These are phyloP conservation scores for Solenodon paradoxus DNA, from an alignment of 2,113 vertebrate species.

Conservation along the genomic window DNA sequence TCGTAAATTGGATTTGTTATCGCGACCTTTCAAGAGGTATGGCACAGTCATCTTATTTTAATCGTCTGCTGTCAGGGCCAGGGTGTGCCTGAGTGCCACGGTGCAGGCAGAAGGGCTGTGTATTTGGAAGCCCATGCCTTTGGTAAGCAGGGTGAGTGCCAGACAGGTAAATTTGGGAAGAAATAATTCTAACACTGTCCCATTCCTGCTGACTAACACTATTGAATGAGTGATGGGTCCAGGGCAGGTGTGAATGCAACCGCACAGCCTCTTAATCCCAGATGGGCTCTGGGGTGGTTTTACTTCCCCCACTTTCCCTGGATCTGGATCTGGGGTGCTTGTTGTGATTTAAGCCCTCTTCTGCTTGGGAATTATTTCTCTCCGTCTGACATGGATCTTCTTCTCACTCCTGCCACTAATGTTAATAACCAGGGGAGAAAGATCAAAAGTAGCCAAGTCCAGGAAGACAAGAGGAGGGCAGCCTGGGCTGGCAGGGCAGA, in stretches of 20 bases:
- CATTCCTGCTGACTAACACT: neutral
- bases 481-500: slow-evolving; percentile 44
- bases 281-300: neutral
- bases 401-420: slow-evolving; percentile 71
- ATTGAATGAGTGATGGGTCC: neutral
- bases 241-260: neutral
- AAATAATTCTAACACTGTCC: neutral
- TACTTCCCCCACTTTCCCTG: neutral
- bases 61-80: neutral
- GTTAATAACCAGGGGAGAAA: slow-evolving; percentile 77
- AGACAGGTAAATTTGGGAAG: neutral
- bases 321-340: neutral
- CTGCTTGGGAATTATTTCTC: slow-evolving; percentile 76
- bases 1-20: slow-evolving; percentile 73
- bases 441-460: slow-evolving; percentile 76
- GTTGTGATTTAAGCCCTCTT: slow-evolving; percentile 65
- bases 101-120: neutral
- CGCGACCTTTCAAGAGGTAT: slow-evolving; percentile 59
- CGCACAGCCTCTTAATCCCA: neutral
- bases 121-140: neutral
- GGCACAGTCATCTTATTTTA: slow-evolving; percentile 8
- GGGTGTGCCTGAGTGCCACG: neutral
- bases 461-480: slow-evolving; percentile 59
- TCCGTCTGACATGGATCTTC: slow-evolving; percentile 73
- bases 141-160: neutral